A percentile compares a stretch with the other conserved stretches of the same genome.
Conservation (phyloP, 1,140 invertebrate genomes). For the Magallana angulata region DNA sequence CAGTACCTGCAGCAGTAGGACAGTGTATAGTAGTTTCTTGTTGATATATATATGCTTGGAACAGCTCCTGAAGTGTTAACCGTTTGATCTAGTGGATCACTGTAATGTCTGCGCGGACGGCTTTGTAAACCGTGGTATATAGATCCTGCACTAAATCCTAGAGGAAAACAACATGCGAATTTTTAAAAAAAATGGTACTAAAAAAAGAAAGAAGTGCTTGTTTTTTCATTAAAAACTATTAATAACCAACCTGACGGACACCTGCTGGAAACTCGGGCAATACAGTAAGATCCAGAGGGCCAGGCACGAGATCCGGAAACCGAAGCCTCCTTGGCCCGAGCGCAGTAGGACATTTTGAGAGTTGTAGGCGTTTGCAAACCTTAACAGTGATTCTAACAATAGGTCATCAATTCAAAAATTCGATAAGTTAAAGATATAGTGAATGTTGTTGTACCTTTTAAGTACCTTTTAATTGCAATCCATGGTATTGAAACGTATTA, state of each 20-base stretch:
- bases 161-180: neutral
- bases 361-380: neutral
- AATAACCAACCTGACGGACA: neutral
- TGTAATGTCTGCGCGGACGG: neutral
- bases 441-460: no score
- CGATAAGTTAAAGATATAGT: no score
- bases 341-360: slow-evolving; percentile 1
- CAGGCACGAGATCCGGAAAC: neutral
- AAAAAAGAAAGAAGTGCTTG: neutral
- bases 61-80: neutral
- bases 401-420: no score
- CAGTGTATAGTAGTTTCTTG: neutral
- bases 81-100: neutral
- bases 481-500: slow-evolving; percentile 4
- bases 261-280: neutral
- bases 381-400: neutral
- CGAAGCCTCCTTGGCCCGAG: neutral
- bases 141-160: neutral
- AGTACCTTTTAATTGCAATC: neutral
- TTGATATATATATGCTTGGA: neutral
- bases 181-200: no score
- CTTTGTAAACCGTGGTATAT: neutral
- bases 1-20: slow-evolving; percentile 13
- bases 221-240: neutral
- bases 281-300: neutral